Base-by-base conservation (phyloP, 2,113 vertebrate genomes). In the Micromys minutus region DNA sequence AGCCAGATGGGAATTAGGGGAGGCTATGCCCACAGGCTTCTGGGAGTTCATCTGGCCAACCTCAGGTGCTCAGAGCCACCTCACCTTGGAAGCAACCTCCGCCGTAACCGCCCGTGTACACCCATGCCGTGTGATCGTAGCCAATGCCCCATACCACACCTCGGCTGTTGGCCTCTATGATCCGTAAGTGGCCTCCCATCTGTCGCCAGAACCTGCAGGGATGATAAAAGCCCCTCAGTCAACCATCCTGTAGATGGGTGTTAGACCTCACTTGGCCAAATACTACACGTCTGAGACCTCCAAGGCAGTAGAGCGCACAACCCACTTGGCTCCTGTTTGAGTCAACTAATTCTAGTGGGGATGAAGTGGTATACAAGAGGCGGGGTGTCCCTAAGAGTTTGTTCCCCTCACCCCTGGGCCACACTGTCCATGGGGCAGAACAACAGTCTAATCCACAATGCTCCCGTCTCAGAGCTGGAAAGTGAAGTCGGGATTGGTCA, bases 61-160 rank as follows among this genome's bases (percentile, higher is more conserved):
- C n/a, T 29, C 10, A 4, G 0, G 29, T 1, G 4, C 7, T 2
- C 0, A 1, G 61, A 17, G 74, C 10, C 0, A 0, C 83, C 89
- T 97, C 99, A 99, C 99, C 99, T 98, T 99, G 99, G 91, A 99
- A 98, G 97, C 99, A 99, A 94, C 99, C 99, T 16, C 99, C 99
- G 10, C 99, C 99, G 0, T 99, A 99, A 85, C 99, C 99, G 0
- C 99, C 99, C 0, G 99, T 99, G 96, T 99, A 98, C 29, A 99
- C 98, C 99, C 99, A 99, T 79, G 99, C 99, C 0, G 99, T 99
- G 98, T 99, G 99, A 97, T 99, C 99, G 0, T 99, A 99, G 83
- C 99, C 99, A 0, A 99, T 93, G 67, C 99, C 99, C 99, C 99
- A 99, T 55, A 99, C 99, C 15, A 99, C 98, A 1, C 99, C 99